Base-by-base conservation (phyloP, 2,888 invertebrate genomes). In the Anoncus sp. region DNA sequence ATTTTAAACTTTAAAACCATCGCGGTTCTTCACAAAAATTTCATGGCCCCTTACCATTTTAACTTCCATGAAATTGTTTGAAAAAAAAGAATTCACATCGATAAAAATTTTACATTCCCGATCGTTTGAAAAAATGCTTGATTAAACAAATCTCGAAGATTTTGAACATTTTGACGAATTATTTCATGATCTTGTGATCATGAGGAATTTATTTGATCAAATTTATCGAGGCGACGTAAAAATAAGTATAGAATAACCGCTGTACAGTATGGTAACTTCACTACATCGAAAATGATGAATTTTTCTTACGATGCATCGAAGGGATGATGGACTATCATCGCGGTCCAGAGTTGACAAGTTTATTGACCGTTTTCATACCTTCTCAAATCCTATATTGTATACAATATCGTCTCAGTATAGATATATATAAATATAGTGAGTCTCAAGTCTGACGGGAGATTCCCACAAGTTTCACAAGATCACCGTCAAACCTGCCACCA, bases 301-400 rank as follows among this genome's bases (percentile, higher is more conserved):
- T 53, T 60, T 60, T 38, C 53, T 62, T 18, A 27, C 57, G 31
- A n/a, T 38, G 31, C 55, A 31, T 66, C 60, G 14, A 47, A 22
- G 31, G 43, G 79, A 83, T 83, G 84, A 85, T 85, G 81, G 82
- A 85, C 82, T 79, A 77, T 82, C 62, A 18, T 55, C 73, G 70
- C 66, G 77, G 81, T 80, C 76, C 79, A 80, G 63, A 49, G 80
- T 49, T 82, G 83, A 84, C 84, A 81, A 79, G 79, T 84, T 85
- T 84, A 85, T 86, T 81, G 81, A 75, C 57, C 63, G 43, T 49
- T 57, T 63, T 40, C 22, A 63, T 63, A 63, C 22, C 63, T 67
- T 57, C 47, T 67, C 49, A 55, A 43, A 59, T 66, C 6, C 20
- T 43, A 53, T 27, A 22, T 22, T 24, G 66, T 55, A 72, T 43